A percentile compares a stretch with the other conserved stretches of the same genome.
These are phyloP conservation scores for Cydia fagiglandana DNA, from an alignment of 1,140 invertebrate species.

Conservation along the genomic window DNA sequence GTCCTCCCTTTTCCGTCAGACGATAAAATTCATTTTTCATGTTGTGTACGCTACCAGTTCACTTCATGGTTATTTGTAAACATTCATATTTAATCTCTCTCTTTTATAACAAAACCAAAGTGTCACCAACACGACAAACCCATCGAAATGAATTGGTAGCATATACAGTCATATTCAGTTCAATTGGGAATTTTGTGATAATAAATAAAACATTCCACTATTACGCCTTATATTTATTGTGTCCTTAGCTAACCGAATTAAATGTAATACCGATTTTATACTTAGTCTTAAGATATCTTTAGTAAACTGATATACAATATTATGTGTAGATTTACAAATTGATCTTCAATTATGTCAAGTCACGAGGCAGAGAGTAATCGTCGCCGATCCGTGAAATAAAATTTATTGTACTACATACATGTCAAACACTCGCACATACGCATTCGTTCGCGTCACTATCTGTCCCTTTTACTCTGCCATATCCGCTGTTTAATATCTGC, in stretches of 20 bases:
- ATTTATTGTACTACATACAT: constrained; percentile 30
- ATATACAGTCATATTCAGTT: too few relatives aligned
- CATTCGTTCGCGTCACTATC: neutral
- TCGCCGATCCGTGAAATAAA: neutral
- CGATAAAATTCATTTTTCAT: too few relatives aligned
- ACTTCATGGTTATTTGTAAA: too few relatives aligned
- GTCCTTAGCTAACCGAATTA: constrained; percentile 16
- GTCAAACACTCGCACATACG: constrained; percentile 21
- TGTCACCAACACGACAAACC: too few relatives aligned
- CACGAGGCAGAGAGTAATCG: neutral
- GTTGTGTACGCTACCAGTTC: too few relatives aligned
- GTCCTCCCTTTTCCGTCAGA: too few relatives aligned
- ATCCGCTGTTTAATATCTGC: constrained; percentile 5
- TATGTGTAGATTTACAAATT: neutral
- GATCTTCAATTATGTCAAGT: constrained; percentile 18
- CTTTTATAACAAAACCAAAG: too few relatives aligned
- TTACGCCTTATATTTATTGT: constrained; percentile 22
- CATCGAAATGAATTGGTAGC: too few relatives aligned
- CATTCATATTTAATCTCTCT: too few relatives aligned
- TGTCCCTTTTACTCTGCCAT: constrained; percentile 20
- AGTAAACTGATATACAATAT: constrained; percentile 8
- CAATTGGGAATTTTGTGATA: constrained; percentile 4
- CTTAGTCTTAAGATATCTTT: neutral
- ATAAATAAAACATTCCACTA: constrained; percentile 18
- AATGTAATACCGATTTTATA: constrained; percentile 11